These are phyloP conservation scores for Nematopogon swammerdamellus DNA, from an alignment of 2,888 invertebrate species.

Conservation along the genomic window DNA sequence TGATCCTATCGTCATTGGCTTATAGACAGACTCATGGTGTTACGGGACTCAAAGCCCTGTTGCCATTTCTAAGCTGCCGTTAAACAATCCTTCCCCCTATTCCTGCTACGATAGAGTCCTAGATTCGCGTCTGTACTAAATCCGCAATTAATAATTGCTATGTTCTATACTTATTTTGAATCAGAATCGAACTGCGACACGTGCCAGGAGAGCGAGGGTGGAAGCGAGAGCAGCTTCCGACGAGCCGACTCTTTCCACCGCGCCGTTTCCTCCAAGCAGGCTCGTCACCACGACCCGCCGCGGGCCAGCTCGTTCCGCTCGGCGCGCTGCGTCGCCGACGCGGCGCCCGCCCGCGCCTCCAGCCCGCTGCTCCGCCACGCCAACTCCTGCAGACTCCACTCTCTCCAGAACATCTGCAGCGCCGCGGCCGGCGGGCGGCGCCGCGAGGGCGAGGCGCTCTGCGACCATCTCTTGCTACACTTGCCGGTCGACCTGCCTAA, in stretches of 20 bases:
- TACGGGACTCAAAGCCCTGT: too few species aligned
- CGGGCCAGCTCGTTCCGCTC: constrained; percentile 43
- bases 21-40: too few species aligned
- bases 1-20: too few species aligned
- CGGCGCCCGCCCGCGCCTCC: constrained; percentile 25
- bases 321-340: constrained; percentile 31
- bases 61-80: too few species aligned
- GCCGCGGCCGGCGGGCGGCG: constrained; percentile 16
- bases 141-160: too few species aligned
- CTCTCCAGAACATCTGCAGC: constrained; percentile 35
- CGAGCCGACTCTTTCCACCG: constrained; percentile 40
- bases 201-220: constrained; percentile 43
- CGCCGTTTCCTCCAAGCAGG: constrained; percentile 22
- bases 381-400: constrained; percentile 35
- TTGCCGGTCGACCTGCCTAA: constrained; percentile 33
- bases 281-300: constrained; percentile 32
- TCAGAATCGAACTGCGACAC: constrained; percentile 46
- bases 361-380: constrained; percentile 21
- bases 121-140: too few species aligned
- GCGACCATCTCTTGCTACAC: constrained; percentile 41
- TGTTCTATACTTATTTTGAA: too few species aligned
- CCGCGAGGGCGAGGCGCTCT: constrained; percentile 35
- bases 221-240: constrained; percentile 39
- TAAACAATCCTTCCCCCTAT: too few species aligned
- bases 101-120: too few species aligned